Base-by-base conservation (phyloP, 2,888 invertebrate species). In the Ganaspis brasiliensis region DNA sequence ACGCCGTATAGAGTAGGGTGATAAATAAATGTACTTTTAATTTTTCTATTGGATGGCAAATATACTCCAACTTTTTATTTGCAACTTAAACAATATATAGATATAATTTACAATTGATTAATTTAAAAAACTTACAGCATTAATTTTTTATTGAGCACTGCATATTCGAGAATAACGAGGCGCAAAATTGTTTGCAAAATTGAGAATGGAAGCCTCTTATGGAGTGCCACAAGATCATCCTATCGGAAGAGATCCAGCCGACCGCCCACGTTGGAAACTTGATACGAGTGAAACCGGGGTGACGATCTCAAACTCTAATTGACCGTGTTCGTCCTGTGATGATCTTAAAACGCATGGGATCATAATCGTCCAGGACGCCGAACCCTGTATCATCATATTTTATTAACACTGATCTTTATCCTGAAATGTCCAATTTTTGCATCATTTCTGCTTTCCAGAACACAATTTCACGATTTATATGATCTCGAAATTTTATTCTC, bases 231-330 rank as follows among this genome's bases (percentile, higher is more conserved):
- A 81, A 80, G 88, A 85, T 87, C 91, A 90, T 89, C 88, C 89
- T 87, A 78, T 86, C 83, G 91, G 90, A 91, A 91, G 87, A 87
- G 90, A 91, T 81, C 83, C 80, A 78, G 72, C 72, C 86, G 91
- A 91, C 91, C 91, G 88, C 91, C 91, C 91, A 90, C 91, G 90
- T 90, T 83, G 91, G 83, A 86, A 90, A 90, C 87, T 85, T 85
- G 88, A 90, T 88, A 87, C 82, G 63, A 76, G 76, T 73, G 78
- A 80, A 76, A 79, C 84, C 84, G 85, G 87, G 88, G 87, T 89
- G 89, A 89, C 89, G 89, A 90, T 89, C 90, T 87, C 88, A 87
- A 90, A 90, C 87, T 85, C 86, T 91, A 91, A 91, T 91, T 91
- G 91, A 91, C 90, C 90, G 88, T 90, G 80, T 63, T 76, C 81